Percentiles rank a stretch among this genome's conserved stretches.
phyloP scores from a whole-genome alignment of 53 echinoderm and acorn worm species.

The Henricia sp. region DNA sequence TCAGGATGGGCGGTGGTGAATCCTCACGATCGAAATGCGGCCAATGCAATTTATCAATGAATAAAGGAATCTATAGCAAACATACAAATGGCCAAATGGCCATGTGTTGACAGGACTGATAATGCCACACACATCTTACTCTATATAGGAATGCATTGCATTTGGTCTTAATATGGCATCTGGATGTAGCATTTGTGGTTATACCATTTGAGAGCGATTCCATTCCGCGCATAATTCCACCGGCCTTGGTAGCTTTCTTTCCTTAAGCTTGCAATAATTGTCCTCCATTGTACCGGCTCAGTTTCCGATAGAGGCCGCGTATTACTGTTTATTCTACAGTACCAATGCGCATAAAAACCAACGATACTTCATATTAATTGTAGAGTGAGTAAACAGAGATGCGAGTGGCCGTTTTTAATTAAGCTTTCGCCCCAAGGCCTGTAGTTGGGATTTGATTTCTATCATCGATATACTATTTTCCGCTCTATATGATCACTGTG shows the following conservation, averaged over 20 bases:
- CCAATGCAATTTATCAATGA: too few species aligned
- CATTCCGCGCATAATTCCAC: neutral
- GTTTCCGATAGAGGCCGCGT: neutral
- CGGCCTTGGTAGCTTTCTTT: constrained; percentile 2
- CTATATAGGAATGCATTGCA: too few species aligned
- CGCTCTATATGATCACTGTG: neutral
- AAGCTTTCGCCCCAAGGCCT: neutral
- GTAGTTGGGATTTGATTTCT: neutral
- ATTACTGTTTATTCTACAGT: constrained; percentile 10
- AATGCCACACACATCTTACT: neutral
- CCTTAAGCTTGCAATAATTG: neutral
- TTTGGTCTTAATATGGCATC: too few species aligned
- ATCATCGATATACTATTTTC: constrained; percentile 13
- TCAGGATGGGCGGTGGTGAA: too few species aligned
- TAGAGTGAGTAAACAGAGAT: constrained; percentile 17
- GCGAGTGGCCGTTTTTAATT: constrained; percentile 12
- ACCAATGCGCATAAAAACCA: constrained; percentile 17
- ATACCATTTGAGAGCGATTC: neutral
- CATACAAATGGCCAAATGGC: neutral
- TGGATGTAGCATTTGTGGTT: neutral
- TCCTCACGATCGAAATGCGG: too few species aligned
- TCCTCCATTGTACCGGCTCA: neutral
- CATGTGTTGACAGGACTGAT: neutral
- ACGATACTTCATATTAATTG: constrained; percentile 32
- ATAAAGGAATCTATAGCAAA: too few species aligned